Base-by-base conservation (phyloP, 2,797 vertebrate species). In the Kryptopterus vitreolus region DNA sequence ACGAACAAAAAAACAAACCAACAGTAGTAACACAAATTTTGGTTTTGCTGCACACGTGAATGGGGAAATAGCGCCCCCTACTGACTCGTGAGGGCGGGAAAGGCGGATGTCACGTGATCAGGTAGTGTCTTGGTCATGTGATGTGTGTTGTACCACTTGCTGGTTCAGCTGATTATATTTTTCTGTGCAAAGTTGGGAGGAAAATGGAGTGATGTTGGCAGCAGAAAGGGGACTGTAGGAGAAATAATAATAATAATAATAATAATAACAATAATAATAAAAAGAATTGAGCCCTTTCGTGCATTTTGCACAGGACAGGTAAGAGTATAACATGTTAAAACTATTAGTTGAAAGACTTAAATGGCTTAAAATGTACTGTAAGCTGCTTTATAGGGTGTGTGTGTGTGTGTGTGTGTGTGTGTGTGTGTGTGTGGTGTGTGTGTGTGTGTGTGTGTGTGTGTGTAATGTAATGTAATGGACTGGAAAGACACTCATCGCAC, bases 121-220 rank as follows among this genome's bases (percentile, higher is more conserved):
- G 63, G 68, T 57, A 22, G 18, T 33, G 55, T 11, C 55, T 22
- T 4, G 62, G 82, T 85, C 86, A 87, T 71, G 55, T 87, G 86
- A 84, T 77, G 10, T 3, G 24, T 53, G 11, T 0, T 20, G 13
- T 31, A 12, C 3, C 9, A 18, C 20, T 70, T 52, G 33, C 53
- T 13, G 20, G 12, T 35, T 12, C 16, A 52, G 71, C 48, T 24
- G 33, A 18, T 35, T 65, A 10, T 20, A 15, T 58, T 52, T 58
- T 52, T 26, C 22, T 46, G 4, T 43, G 15, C 68, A 20, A 59
- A 82, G 59, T 4, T 35, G 2, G n/a, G 38, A 73, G 12, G 2
- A 57, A 10, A 38, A 9, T 52, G 4, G 22, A 53, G 20, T 55
- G 20, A 72, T 55, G 29, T 35, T 18, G 53, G 29, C 18, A 71